Evolutionary conservation across 1,140 invertebrate genomes (phyloP).

Genomic region (Sarcophaga peregrina): DNA sequence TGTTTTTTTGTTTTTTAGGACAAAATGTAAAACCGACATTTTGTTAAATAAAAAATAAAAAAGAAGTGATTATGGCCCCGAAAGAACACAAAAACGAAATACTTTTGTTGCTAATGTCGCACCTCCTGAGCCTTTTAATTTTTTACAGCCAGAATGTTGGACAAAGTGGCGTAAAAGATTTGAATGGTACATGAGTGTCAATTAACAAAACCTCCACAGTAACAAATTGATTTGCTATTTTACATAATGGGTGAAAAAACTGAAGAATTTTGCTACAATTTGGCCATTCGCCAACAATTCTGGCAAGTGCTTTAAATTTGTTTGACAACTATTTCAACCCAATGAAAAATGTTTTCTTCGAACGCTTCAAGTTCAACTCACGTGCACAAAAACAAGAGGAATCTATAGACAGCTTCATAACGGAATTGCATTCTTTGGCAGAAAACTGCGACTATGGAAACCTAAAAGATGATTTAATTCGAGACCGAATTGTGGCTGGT

Average conservation of each 20-base stretch:
- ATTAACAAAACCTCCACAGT: slow-evolving; percentile 2
- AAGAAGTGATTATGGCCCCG: neutral
- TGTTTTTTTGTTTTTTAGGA: no score
- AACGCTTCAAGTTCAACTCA: slow-evolving; percentile 48
- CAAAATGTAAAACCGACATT: neutral
- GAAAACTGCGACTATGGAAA: slow-evolving; percentile 47
- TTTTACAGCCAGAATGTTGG: slow-evolving; percentile 15
- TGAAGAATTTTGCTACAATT: slow-evolving; percentile 28
- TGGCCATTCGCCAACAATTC: neutral
- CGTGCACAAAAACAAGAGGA: slow-evolving; percentile 48
- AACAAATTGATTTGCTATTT: slow-evolving; percentile 21
- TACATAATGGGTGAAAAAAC: slow-evolving; percentile 30
- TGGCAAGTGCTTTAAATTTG: slow-evolving; percentile 36
- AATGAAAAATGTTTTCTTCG: slow-evolving; percentile 53
- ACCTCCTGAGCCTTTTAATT: slow-evolving; percentile 31
- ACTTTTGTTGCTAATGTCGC: slow-evolving; percentile 21
- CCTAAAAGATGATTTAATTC: slow-evolving; percentile 46
- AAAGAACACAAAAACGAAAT: slow-evolving; percentile 10
- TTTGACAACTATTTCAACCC: slow-evolving; percentile 61
- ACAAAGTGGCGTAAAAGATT: slow-evolving; percentile 28
- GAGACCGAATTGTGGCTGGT: slow-evolving; percentile 47
- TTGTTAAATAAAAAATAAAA: neutral
- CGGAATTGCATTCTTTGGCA: slow-evolving; percentile 45
- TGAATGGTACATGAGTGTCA: slow-evolving; percentile 26
- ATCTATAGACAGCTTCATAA: slow-evolving; percentile 47